These are phyloP conservation scores for Luidia sarsii DNA, from an alignment of 53 echinoderm and acorn worm species.

Conservation along the genomic window DNA sequence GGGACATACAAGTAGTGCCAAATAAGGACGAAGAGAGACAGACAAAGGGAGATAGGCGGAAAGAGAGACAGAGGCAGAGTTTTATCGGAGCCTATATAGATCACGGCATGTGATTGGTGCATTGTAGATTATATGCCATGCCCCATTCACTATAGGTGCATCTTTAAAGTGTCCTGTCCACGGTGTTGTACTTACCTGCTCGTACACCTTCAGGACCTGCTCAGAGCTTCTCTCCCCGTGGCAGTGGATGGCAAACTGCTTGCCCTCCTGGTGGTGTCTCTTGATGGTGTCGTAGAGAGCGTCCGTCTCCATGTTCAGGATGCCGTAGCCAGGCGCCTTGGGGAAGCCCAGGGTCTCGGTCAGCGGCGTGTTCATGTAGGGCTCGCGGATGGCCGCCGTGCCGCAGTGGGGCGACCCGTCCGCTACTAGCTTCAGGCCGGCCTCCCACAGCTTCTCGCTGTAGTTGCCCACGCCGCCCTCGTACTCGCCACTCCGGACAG, in stretches of 20 bases:
- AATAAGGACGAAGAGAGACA: too few relatives aligned
- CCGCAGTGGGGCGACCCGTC: slow-evolving; percentile 28
- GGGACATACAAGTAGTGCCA: too few relatives aligned
- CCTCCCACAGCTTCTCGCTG: slow-evolving; percentile 1
- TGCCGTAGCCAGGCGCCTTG: slow-evolving; percentile 9
- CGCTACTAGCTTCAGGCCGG: background rate
- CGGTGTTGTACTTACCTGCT: slow-evolving; percentile 53
- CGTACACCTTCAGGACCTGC: slow-evolving; percentile 39
- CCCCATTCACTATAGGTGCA: too few relatives aligned
- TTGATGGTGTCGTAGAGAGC: background rate
- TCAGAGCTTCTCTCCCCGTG: slow-evolving; percentile 43
- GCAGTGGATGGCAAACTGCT: slow-evolving; percentile 24
- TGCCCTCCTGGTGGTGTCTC: slow-evolving; percentile 9
- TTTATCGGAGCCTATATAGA: too few relatives aligned
- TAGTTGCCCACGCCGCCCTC: background rate
- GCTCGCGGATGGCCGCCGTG: slow-evolving; percentile 20
- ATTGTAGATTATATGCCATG: too few relatives aligned
- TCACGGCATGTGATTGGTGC: too few relatives aligned
- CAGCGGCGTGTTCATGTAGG: slow-evolving; percentile 28
- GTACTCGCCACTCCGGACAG: background rate
- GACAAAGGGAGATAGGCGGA: too few relatives aligned
- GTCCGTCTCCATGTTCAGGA: background rate
- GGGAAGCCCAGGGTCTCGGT: slow-evolving; percentile 24
- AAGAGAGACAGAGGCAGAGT: too few relatives aligned
- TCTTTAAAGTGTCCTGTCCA: too few relatives aligned